Percentiles rank a stretch among this genome's conserved stretches.
phyloP scores from a whole-genome alignment of 2,797 vertebrate species.

The Enteromius thamalakanensis region DNA sequence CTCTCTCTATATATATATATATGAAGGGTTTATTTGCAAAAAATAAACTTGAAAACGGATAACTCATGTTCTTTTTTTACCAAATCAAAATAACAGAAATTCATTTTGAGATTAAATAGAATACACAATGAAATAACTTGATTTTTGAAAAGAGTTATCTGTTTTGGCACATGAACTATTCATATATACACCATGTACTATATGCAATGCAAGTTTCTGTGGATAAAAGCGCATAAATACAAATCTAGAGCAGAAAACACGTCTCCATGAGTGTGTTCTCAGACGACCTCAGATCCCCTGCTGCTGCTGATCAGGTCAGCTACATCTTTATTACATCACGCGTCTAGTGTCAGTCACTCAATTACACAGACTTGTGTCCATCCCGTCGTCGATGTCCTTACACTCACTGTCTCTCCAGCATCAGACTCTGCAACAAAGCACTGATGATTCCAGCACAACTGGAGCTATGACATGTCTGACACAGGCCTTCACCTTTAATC shows the following conservation, averaged over 20 bases:
- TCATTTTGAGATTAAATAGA: too few species aligned
- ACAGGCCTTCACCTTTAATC: neutral
- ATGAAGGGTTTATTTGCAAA: too few species aligned
- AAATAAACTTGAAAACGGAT: too few species aligned
- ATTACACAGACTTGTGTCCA: neutral
- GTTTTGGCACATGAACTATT: too few species aligned
- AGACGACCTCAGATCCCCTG: conserved; percentile 6
- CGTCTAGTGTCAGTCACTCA: neutral
- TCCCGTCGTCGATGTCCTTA: neutral
- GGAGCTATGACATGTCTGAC: neutral
- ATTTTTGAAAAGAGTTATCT: too few species aligned
- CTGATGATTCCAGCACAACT: neutral
- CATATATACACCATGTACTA: neutral
- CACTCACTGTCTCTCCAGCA: neutral
- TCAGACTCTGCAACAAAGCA: neutral
- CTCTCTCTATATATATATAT: too few species aligned
- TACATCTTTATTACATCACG: conserved; percentile 19
- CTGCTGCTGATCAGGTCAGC: neutral
- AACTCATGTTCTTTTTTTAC: too few species aligned
- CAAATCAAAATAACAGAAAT: too few species aligned
- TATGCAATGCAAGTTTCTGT: neutral
- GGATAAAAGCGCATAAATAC: neutral
- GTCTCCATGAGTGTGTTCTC: neutral
- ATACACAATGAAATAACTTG: too few species aligned
- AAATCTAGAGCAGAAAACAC: neutral